Evolutionary conservation across 1,140 invertebrate genomes (phyloP), one percentile per base, ranked within the genome.

Genomic region (Bradysia coprophila): DNA sequence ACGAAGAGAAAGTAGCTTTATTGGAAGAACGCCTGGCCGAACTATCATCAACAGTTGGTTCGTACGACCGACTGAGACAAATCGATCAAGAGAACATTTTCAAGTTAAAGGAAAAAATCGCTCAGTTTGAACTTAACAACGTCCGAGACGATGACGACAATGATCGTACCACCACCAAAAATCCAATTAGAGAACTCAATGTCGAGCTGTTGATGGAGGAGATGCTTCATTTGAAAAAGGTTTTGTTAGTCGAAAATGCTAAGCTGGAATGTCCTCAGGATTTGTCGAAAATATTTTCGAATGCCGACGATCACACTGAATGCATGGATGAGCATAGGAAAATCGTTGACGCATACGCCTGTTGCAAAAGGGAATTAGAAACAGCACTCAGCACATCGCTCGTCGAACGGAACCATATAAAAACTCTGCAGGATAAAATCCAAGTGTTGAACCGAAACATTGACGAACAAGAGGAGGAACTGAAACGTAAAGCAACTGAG

Each of bases 11-110:
- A 50, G 81, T 88, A 0, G 76, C 76, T 4, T 69, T 72, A 40
- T 66, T 91, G 39, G 86, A 91, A 62, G 69, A 73, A 3, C 71
- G 77, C 47, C 52, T 91, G 10, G 81, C 84, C 0, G 83, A 90
- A 55, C 62, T 90, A 8, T 87, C 82, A 0, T 71, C 74, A 41
- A 79, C 75, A 1, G 74, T 89, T 22, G 85, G 84, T 2, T 72
- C 73, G 46, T 87, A 87, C 50, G 83, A 89, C 52, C 66, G 77
- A 43, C 51, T 76, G 4, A 61, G 80, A 31, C 70, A 80, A 40
- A 70, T 75, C 47, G 84, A 89, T 62, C 79, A 83, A 54, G 62
- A 72, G 43, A 71, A 72, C 19, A 87, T 89, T 52, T 71, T 77
- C 45, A 73, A 74, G 48, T 58, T 88, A 2, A 78, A 81, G 47